Evolutionary conservation across 2,113 vertebrate genomes (phyloP).

Genomic region (Passer domesticus): DNA sequence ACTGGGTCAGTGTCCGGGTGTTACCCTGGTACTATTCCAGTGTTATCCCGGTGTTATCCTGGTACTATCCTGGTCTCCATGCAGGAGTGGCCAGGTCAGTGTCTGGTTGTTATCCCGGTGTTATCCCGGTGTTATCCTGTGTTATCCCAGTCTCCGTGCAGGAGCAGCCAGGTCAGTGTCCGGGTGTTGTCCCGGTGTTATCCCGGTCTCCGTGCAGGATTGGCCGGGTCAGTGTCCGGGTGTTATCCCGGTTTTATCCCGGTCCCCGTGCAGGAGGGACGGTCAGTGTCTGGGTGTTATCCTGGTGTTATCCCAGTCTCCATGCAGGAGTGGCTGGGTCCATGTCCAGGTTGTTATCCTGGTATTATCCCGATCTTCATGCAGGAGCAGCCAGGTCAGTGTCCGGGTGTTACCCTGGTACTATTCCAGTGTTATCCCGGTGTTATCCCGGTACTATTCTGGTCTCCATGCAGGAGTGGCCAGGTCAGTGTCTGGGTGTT

Average conservation of each 20-base stretch:
- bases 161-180: fast-evolving
- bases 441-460: too few species aligned
- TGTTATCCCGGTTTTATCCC: too few species aligned
- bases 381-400: too few species aligned
- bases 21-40: not conserved
- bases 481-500: not conserved
- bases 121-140: not conserved
- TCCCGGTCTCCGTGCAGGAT: too few species aligned
- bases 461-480: too few species aligned
- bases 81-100: not conserved
- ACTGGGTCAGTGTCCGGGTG: not conserved
- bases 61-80: too few species aligned
- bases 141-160: not conserved
- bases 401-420: not conserved
- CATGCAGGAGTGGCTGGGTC: too few species aligned
- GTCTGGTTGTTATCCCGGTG: too few species aligned
- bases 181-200: not conserved
- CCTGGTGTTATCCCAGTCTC: too few species aligned
- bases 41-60: not conserved
- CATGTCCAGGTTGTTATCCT: not conserved
- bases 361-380: not conserved
- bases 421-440: not conserved
- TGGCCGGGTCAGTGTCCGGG: too few species aligned
- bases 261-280: too few species aligned
- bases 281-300: not conserved